A percentile compares a stretch with the other conserved stretches of the same genome.
phyloP scores from a whole-genome alignment of 2,888 invertebrate genomes.

The Lysandra bellargus region DNA sequence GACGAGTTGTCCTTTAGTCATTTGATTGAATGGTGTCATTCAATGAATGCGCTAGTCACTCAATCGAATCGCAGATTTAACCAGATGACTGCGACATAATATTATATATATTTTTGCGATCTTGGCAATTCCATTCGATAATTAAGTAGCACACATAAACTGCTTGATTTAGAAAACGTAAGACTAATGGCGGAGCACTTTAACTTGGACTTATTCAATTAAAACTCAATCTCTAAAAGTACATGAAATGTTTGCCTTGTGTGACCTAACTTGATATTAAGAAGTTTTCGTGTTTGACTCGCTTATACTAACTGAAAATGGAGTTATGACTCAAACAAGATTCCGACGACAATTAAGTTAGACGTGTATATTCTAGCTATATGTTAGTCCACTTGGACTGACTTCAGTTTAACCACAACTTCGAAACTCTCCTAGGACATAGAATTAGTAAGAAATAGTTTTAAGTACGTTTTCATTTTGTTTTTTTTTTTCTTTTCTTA shows the following conservation, averaged over 20 bases:
- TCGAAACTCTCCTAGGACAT: constrained; percentile 3
- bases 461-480: neutral
- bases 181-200: neutral
- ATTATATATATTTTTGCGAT: too few relatives aligned
- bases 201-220: neutral
- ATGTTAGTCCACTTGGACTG: neutral
- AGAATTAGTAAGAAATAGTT: constrained; percentile 10
- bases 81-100: too few relatives aligned
- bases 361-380: constrained; percentile 1
- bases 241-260: constrained; percentile 13
- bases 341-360: constrained; percentile 22
- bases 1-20: too few relatives aligned
- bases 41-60: too few relatives aligned
- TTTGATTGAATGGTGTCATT: too few relatives aligned
- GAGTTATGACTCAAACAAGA: constrained; percentile 25
- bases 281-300: constrained; percentile 21
- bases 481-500: neutral
- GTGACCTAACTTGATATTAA: constrained; percentile 21
- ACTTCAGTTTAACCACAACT: constrained; percentile 13
- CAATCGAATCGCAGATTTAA: too few relatives aligned
- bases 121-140: neutral
- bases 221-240: constrained; percentile 10
- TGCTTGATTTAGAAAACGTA: constrained; percentile 1
- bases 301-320: constrained; percentile 26
- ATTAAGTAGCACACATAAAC: neutral